Evolutionary conservation across 2,113 vertebrate species (phyloP).

Genomic region (Oceanodroma tethys): DNA sequence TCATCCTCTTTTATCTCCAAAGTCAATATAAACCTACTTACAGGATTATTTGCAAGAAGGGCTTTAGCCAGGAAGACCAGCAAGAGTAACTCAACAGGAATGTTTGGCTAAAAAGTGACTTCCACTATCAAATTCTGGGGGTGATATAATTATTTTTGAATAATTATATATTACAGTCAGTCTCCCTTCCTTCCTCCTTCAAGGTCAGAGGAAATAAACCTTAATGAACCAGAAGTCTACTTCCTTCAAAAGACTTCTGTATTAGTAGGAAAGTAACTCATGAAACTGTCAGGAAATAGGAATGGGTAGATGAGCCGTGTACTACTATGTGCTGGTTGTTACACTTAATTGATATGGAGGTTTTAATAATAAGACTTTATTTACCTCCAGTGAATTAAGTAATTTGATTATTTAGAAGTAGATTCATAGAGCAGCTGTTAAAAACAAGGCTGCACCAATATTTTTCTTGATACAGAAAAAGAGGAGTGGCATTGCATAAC

Average conservation of each 20-base stretch:
- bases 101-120: background rate
- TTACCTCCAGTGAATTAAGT: background rate
- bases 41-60: background rate
- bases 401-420: background rate
- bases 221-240: background rate
- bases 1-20: background rate
- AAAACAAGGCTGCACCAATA: background rate
- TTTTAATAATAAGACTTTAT: background rate
- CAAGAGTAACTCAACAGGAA: slow-evolving; percentile 16
- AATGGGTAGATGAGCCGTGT: background rate
- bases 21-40: background rate
- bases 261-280: background rate
- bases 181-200: background rate
- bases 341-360: background rate
- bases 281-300: background rate
- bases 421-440: background rate
- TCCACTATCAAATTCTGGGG: background rate
- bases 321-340: background rate
- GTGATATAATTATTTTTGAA: background rate
- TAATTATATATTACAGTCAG: background rate
- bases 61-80: background rate
- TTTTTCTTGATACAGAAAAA: background rate
- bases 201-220: background rate
- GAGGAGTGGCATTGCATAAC: background rate
- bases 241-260: background rate